Base-by-base conservation (phyloP, 2,113 vertebrate genomes). In the Odontophorus gujanensis region DNA sequence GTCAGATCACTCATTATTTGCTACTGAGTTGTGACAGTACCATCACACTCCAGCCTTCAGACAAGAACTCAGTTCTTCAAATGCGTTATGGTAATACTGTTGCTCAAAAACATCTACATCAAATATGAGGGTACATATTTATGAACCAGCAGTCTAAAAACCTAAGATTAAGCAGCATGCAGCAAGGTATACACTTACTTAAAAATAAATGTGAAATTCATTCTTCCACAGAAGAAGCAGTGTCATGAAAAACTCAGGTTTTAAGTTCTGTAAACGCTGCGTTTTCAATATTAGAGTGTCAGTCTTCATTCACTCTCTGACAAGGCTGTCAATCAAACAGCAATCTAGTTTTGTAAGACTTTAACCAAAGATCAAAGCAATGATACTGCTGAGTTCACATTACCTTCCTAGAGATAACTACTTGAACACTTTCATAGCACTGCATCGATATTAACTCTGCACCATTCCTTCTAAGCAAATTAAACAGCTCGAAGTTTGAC, bases 291-390 rank as follows among this genome's bases (percentile, higher is more conserved):
- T 98, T 95, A 90, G 62, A 65, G 81, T 98, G 97, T 97, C 97
- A 98, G 95, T 98, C 97, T 98, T 98, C 98, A 98, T 98, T 97
- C 97, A 97, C 86, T 96, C 94, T 96, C 95, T 98, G 97, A 97
- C 97, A 98, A 96, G 92, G 87, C 45, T 98, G 97, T 98, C 97
- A 98, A 89, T 98, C 97, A 98, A 96, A 95, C 62, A 83, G 94
- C 95, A 98, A 97, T 97, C 95, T 96, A 96, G 95, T 97, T 98
- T 97, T 95, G 87, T 95, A 85, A 97, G 96, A 97, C 93, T 97
- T 97, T 95, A 97, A 97, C 96, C 97, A 95, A 97, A 96, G 94
- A 98, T 96, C 97, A 97, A 97, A 97, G 96, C 94, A 95, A 97
- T 97, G 97, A 98, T 98, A 97, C 94, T 98, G 97, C 97, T 98